These are phyloP conservation scores for Melikaiella ostensackeni DNA, from an alignment of 2,888 invertebrate genomes.

Conservation along the genomic window DNA sequence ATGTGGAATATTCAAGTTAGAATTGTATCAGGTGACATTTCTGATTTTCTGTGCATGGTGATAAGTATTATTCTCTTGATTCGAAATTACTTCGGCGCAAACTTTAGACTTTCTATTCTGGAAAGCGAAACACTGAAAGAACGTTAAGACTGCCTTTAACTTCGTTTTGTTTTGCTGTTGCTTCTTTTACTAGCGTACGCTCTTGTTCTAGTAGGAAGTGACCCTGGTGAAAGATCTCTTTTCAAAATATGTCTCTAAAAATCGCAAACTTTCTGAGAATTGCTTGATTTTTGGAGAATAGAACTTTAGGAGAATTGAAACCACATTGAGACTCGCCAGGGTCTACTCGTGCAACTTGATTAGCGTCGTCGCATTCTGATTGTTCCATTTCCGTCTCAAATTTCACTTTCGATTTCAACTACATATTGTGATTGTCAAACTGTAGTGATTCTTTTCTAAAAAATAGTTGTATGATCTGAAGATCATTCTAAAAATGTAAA, in stretches of 20 bases:
- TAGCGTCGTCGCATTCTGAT: constrained; percentile 8
- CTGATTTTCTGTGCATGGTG: neutral
- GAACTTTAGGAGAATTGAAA: neutral
- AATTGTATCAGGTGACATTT: neutral
- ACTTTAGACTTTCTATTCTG: constrained; percentile 14
- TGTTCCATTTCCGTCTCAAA: neutral
- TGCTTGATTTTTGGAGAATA: neutral
- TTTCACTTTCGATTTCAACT: neutral
- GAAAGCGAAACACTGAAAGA: constrained; percentile 27
- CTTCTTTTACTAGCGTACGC: constrained; percentile 15
- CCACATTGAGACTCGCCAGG: neutral
- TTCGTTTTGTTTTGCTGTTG: constrained; percentile 30
- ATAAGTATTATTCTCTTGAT: constrained; percentile 31
- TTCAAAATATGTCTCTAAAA: neutral
- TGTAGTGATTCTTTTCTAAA: neutral
- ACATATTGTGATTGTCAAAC: neutral
- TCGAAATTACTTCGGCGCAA: neutral
- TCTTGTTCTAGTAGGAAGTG: constrained; percentile 12
- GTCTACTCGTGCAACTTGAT: neutral
- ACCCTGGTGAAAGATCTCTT: neutral
- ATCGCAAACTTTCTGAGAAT: neutral
- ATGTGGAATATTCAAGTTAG: neutral
- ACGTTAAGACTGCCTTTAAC: constrained; percentile 29
- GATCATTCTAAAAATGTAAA: neutral
- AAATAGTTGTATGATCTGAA: neutral